Evolutionary conservation across 2,113 vertebrate genomes (phyloP), one percentile per base, ranked within the genome.

Genomic region (Piprites chloris): DNA sequence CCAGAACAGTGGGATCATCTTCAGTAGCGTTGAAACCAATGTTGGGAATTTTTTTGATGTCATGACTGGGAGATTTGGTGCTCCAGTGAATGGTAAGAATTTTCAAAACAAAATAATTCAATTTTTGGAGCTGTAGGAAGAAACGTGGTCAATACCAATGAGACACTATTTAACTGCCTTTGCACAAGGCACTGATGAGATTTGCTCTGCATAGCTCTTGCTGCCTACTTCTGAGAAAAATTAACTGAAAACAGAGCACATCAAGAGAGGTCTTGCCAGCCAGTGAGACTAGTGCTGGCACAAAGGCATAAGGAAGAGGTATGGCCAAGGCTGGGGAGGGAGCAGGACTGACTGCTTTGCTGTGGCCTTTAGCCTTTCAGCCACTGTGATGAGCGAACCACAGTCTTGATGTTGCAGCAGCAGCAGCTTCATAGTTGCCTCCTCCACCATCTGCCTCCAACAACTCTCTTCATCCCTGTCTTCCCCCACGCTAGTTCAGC

Each of bases 1-100:
- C 81, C 98, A 98, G 92, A 98, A 98, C 90, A 98, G 98, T 7
- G 98, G 98, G 30, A 98, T 98, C 56, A 98, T 98, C 94, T 98
- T 98, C 97, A 98, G 98, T 46, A 98, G 98, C 0, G 98, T 98
- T 1, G 98, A 98, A 97, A 98, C 98, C 53, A 98, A 98, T 0
- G 96, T 98, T 5, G 98, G 98, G 59, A 98, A 98, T 75, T 98
- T 98, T 96, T 98, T 98, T 82, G 98, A 98, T 82, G 98, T 98
- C 74, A 98, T 98, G 98, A 98, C 98, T 1, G 98, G 98, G 26
- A 97, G 98, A 97, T 98, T 98, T 87, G 98, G 98, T 81, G 98
- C 98, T 26, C 98, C 98, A 11, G 97, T 98, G 47, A 98, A 98
- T 68, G 98, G 98, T 98, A 83, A 98, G 98, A 76, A 61, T 59